Base-by-base conservation (phyloP, 2,113 vertebrate species). In the Terrapene triunguis region DNA sequence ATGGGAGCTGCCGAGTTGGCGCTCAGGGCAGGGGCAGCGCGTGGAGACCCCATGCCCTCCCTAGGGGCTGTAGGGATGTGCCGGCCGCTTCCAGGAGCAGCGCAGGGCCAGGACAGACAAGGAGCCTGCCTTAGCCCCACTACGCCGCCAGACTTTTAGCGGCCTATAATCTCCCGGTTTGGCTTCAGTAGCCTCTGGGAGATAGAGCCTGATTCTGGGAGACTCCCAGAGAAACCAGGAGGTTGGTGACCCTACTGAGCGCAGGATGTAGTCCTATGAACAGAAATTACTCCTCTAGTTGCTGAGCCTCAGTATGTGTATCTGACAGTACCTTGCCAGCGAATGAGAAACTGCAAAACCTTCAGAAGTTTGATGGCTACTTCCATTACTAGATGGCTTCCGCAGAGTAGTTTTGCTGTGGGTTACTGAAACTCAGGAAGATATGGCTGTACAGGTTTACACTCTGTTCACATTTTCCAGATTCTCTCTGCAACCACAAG, bases 401-500 rank as follows among this genome's bases (percentile, higher is more conserved):
- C 10, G 42, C 35, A 62, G 51, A 29, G n/a, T 22, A 81, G 82
- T 53, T 51, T 8, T 0, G 8, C 4, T 57, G 50, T 42, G 82
- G 92, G 13, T 48, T 62, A 87, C 9, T 72, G n/a, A 62, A 80
- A n/a, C 35, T 55, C 78, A 4, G 90, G 72, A 87, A 87, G 82
- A 81, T 50, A 85, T 51, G 14, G 35, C 35, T 69, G 65, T n/a
- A n/a, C 65, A n/a, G 17, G 65, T 90, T 89, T 93, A 86, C 82
- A 62, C 88, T 85, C 89, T 88, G 35, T 53, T 94, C 78, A 78
- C 44, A 12, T 83, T 82, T 88, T 80, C 65, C 0, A 0, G n/a
- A 44, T 50, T 95, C 95, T 79, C 89, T 91, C 80, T 86, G 78
- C 62, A 72, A 88, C 87, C 82, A 89, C 88, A 65, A 80, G 55